phyloP scores from a whole-genome alignment of 2,113 vertebrate genomes.

The Cairina moschata region DNA sequence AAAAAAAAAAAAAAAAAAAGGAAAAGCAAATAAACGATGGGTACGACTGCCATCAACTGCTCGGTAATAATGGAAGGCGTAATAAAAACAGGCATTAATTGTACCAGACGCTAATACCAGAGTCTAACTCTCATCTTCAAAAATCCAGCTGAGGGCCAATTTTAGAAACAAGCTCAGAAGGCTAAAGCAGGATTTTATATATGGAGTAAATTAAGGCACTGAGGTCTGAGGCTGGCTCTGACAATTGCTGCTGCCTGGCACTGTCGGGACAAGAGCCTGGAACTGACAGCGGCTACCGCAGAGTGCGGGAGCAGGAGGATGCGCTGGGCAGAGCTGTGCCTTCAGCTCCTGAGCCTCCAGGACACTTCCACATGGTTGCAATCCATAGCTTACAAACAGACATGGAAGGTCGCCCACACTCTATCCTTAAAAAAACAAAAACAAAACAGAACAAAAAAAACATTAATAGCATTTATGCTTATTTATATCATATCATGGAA shows the following conservation, averaged over 20 bases:
- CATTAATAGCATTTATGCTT: neutral
- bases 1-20: neutral
- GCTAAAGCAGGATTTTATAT: neutral
- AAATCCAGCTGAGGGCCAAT: neutral
- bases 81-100: neutral
- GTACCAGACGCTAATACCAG: neutral
- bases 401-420: neutral
- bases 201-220: neutral
- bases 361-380: neutral
- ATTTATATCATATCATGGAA: neutral
- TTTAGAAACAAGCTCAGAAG: neutral
- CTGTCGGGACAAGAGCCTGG: neutral
- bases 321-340: neutral
- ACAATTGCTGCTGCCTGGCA: neutral
- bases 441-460: neutral
- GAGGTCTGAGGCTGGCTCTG: neutral
- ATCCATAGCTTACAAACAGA: neutral
- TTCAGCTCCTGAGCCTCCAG: neutral
- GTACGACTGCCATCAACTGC: neutral
- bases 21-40: neutral
- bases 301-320: fast-evolving
- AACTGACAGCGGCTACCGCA: fast-evolving
- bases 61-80: neutral
- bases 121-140: neutral
- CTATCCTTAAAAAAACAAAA: neutral